Base-by-base conservation (phyloP, 2,113 vertebrate species). In the Otolemur garnettii region DNA sequence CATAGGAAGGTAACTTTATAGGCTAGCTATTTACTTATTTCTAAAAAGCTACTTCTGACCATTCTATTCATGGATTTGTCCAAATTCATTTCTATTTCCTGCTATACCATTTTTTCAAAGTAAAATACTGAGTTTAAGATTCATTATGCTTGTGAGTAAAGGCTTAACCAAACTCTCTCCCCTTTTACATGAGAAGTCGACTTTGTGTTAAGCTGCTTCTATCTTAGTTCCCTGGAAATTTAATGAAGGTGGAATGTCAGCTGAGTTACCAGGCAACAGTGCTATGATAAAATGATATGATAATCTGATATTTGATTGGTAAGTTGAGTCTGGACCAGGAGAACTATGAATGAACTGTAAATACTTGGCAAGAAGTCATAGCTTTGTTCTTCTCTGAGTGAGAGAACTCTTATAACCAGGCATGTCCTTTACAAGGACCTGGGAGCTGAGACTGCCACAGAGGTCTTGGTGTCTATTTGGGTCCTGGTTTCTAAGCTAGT, bases 41-140 rank as follows among this genome's bases (percentile, higher is more conserved):
- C 45, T 60, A 7, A 50, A 57, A 83, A 72, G 2, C 45, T 69
- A n/a, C 11, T 68, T 68, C 14, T 50, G 50, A 4, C 71, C 80
- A 38, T 64, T 21, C 45, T 53, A 22, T 35, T 72, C 69, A 24
- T 50, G 28, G 21, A 74, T 92, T 79, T 81, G 45, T 89, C 57
- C 77, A 64, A 45, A 66, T 90, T 89, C 68, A 71, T 77, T 92
- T 89, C 60, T 90, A 5, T 79, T 94, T 94, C 69, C 59, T 72
- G n/a, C 45, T 91, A 28, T 83, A 62, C 75, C 35, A 13, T 83
- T 79, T 93, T 87, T 87, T 69, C 24, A 45, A 80, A 87, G 26
- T 86, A 75, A 87, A 93, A 50, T 81, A 62, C 55, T 87, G 28
- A 26, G 28, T 55, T 93, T 93, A 92, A 64, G 19, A 93, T 78